Conservation (phyloP, 2,888 invertebrate genomes). For the Dicyrtoma fusca region DNA sequence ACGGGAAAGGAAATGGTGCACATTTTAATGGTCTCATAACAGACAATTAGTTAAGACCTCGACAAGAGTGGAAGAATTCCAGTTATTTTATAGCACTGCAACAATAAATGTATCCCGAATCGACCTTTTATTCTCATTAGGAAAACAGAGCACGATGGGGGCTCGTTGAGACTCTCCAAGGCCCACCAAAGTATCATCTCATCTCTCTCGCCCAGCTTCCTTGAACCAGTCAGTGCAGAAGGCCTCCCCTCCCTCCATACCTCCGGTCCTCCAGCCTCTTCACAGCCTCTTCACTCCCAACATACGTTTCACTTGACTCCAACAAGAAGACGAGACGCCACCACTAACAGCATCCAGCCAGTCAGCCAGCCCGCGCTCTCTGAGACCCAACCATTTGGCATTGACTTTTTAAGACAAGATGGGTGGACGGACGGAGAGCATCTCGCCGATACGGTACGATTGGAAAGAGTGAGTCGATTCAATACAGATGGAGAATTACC, state of each 20-base stretch:
- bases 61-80: slow-evolving; percentile 9
- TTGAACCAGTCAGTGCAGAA: not conserved
- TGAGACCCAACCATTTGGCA: no score
- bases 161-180: not conserved
- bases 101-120: slow-evolving; percentile 19
- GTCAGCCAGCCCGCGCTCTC: no score
- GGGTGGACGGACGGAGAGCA: no score
- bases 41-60: slow-evolving; percentile 32
- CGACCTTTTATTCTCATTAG: slow-evolving; percentile 34
- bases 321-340: not conserved
- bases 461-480: no score
- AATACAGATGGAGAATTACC: no score
- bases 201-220: not conserved
- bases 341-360: not conserved
- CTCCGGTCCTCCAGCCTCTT: not conserved
- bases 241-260: not conserved
- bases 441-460: no score
- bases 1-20: slow-evolving; percentile 10
- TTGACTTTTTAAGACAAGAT: no score
- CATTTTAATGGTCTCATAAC: slow-evolving; percentile 21
- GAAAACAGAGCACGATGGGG: slow-evolving; percentile 22
- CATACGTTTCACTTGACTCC: not conserved
- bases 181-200: slow-evolving; percentile 1
- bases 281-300: not conserved
- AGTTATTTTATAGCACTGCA: slow-evolving; percentile 28